These are phyloP conservation scores for Eurystomus glaucurus DNA, from an alignment of 2,797 vertebrate species.

Conservation along the genomic window DNA sequence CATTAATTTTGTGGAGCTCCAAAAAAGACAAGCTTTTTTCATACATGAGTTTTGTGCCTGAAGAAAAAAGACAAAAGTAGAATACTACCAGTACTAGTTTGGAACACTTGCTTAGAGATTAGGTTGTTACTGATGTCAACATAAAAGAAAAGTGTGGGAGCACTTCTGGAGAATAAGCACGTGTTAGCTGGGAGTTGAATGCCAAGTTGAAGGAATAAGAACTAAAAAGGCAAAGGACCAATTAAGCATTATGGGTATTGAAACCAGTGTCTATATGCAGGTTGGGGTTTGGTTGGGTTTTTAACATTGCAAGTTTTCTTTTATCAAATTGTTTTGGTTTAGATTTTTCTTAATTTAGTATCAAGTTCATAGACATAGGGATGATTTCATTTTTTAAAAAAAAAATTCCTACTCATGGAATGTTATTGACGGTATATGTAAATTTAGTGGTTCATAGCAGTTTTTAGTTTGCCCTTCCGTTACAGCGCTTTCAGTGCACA, in stretches of 20 bases:
- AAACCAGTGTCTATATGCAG: not conserved
- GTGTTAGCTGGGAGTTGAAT: not conserved
- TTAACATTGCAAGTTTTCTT: not conserved
- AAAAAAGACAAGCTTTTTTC: not conserved
- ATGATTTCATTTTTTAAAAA: not conserved
- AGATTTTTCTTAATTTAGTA: not conserved
- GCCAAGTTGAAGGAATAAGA: not conserved
- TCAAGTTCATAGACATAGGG: not conserved
- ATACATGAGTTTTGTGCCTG: not conserved
- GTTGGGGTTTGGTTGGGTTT: not conserved
- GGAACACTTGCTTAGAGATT: not conserved
- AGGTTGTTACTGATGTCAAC: not conserved
- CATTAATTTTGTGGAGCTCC: not conserved
- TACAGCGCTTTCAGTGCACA: not conserved
- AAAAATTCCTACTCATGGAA: rapidly evolving
- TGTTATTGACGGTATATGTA: not conserved
- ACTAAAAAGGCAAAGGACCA: not conserved
- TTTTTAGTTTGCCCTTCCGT: not conserved
- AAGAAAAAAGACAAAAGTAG: not conserved
- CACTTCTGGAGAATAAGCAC: not conserved
- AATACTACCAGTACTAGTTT: not conserved
- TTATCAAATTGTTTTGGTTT: not conserved
- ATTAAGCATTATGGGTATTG: not conserved
- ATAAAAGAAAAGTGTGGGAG: not conserved
- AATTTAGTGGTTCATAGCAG: not conserved